Evolutionary conservation across 2,888 invertebrate species (phyloP).

Genomic region (Capitulum mitella): DNA sequence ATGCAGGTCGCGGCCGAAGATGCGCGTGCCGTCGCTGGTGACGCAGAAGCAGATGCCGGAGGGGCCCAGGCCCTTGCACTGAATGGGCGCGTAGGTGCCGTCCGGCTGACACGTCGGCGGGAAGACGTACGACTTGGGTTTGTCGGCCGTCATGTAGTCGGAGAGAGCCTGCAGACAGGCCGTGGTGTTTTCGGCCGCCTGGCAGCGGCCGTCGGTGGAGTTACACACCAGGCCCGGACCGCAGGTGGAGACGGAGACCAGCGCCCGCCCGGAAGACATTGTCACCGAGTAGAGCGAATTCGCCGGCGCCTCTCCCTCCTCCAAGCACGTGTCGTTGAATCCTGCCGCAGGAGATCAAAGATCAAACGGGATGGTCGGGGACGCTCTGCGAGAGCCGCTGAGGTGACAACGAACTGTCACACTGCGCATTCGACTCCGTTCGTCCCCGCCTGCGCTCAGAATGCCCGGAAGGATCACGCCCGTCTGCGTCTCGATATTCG

Average conservation of each 20-base stretch:
- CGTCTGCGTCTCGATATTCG: no score
- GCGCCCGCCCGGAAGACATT: background rate
- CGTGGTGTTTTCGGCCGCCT: background rate
- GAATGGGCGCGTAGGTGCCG: background rate
- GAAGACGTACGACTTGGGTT: background rate
- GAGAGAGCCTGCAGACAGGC: background rate
- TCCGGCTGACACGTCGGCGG: background rate
- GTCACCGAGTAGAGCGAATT: background rate
- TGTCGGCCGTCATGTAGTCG: background rate
- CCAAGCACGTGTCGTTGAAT: background rate
- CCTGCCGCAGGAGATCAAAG: background rate
- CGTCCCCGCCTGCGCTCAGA: no score
- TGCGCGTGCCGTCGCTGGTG: slow-evolving; percentile 26
- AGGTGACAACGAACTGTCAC: no score
- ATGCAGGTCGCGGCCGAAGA: slow-evolving; percentile 29
- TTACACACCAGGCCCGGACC: background rate
- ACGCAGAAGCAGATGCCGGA: slow-evolving; percentile 32
- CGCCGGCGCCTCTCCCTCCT: background rate
- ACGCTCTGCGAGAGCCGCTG: no score
- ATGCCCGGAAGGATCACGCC: no score
- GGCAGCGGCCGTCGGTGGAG: background rate
- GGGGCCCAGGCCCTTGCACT: background rate
- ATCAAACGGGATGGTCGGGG: no score
- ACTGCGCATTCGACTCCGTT: no score
- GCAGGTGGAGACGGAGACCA: background rate